Base-by-base conservation (phyloP, 2,113 vertebrate species). In the Trochalopteron elliotii region DNA sequence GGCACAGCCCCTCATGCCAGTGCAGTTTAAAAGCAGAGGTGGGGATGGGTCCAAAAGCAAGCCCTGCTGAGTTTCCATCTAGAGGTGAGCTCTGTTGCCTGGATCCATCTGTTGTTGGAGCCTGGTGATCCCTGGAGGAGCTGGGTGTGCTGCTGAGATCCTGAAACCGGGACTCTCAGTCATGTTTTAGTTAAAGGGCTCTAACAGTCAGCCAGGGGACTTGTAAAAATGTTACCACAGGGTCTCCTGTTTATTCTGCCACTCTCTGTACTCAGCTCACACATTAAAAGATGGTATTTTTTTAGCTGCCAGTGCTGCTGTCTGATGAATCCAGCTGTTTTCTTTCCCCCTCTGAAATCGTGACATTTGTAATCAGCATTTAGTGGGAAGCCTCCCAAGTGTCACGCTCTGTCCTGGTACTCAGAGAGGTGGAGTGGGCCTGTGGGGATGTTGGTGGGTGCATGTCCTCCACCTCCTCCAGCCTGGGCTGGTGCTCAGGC, bases 161-260 rank as follows among this genome's bases (percentile, higher is more conserved):
- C 83, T 2, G 0, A 75, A 93, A 76, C 4, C 0, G 49, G 80
- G 60, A 88, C 0, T 12, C 65, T 97, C 80, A 68, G 92, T 92
- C 86, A 64, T 94, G 72, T 95, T 92, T 94, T 93, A 88, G 90
- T 96, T 94, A 95, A 89, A 84, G 92, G 86, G 56, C 90, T 96
- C 83, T 64, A 93, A 65, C 77, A 90, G 68, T 30, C 96, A 96
- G 93, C 77, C 83, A 64, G 53, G 80, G 83, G 90, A 94, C 93
- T 93, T 92, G 93, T 94, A 94, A 96, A 96, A 96, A 87, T n/a
- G 72, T 75, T 92, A 92, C 93, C 79, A 70, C 64, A 56, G 88
- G 72, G 90, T 78, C 92, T 93, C 90, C 83, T 84, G 76, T 92
- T 96, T 92, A 76, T 94, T 83, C 90, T 92, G 21, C 7, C 2